Conservation (phyloP, 1,140 invertebrate species). For the Zelostemma sp. region DNA sequence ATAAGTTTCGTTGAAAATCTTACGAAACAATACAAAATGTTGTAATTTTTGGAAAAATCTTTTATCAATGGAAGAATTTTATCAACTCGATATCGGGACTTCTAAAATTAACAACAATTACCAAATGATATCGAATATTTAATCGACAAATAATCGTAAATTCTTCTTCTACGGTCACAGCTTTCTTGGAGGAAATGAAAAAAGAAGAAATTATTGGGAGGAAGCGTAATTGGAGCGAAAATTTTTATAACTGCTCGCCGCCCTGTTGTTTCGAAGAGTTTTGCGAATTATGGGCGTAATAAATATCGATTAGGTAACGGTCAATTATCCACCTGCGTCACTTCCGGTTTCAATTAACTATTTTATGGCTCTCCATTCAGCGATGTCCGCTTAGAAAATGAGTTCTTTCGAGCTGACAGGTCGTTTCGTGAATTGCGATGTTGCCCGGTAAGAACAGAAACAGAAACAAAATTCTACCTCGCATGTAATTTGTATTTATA, state of each 20-base stretch:
- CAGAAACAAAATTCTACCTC: no score
- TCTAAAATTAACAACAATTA: not conserved
- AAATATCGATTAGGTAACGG: conserved; percentile 60
- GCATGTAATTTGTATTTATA: no score
- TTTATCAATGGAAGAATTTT: not conserved
- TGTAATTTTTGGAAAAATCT: not conserved
- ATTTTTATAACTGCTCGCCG: conserved; percentile 55
- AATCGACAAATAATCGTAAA: no score
- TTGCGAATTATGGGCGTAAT: conserved; percentile 38
- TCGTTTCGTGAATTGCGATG: conserved; percentile 12
- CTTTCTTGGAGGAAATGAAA: not conserved
- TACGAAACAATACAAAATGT: not conserved
- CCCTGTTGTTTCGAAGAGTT: conserved; percentile 45
- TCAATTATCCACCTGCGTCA: conserved; percentile 59
- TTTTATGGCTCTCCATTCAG: conserved; percentile 55
- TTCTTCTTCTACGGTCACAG: not conserved
- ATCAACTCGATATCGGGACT: not conserved
- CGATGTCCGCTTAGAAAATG: conserved; percentile 27
- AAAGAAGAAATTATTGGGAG: not conserved
- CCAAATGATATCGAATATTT: not conserved
- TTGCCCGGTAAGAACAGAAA: not conserved
- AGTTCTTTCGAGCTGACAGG: conserved; percentile 35
- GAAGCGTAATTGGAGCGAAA: conserved; percentile 29
- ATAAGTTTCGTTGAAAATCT: conserved; percentile 39
- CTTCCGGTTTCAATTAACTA: conserved; percentile 65